A percentile compares a stretch with the other conserved stretches of the same genome.
Conservation (phyloP, 2,797 vertebrate genomes). For the Delichon dasypus region DNA sequence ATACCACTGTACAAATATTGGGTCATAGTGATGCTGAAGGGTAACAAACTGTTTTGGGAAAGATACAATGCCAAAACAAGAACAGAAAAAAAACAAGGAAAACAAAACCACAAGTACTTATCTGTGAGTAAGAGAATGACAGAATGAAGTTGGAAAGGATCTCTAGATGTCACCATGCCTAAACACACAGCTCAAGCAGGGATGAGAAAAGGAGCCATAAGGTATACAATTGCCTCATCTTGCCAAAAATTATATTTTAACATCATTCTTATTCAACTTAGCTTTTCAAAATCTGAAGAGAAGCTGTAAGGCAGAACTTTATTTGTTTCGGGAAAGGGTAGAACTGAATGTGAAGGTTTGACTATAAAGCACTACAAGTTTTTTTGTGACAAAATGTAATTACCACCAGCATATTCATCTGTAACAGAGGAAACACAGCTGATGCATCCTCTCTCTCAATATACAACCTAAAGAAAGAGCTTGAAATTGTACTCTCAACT, state of each 20-base stretch:
- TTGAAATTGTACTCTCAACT: not conserved
- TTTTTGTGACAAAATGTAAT: not conserved
- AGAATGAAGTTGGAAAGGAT: not conserved
- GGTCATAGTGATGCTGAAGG: not conserved
- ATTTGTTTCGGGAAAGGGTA: not conserved
- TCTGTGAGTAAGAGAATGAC: not conserved
- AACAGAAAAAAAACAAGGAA: not conserved
- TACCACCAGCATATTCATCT: not conserved
- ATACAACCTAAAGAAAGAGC: not conserved
- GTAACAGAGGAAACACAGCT: not conserved
- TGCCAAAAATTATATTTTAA: not conserved
- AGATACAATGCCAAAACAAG: not conserved
- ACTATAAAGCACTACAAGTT: not conserved
- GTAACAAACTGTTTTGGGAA: not conserved
- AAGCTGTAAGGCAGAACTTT: not conserved
- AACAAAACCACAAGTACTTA: not conserved
- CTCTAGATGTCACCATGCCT: not conserved
- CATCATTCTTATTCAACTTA: not conserved
- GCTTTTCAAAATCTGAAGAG: not conserved
- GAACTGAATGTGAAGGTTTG: not conserved
- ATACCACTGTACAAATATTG: not conserved
- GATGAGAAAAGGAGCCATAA: not conserved
- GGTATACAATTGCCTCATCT: not conserved
- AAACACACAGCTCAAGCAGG: not conserved
- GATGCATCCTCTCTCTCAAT: not conserved